These are phyloP conservation scores for Paramormyrops kingsleyae DNA, from an alignment of 2,113 vertebrate species.

Conservation along the genomic window DNA sequence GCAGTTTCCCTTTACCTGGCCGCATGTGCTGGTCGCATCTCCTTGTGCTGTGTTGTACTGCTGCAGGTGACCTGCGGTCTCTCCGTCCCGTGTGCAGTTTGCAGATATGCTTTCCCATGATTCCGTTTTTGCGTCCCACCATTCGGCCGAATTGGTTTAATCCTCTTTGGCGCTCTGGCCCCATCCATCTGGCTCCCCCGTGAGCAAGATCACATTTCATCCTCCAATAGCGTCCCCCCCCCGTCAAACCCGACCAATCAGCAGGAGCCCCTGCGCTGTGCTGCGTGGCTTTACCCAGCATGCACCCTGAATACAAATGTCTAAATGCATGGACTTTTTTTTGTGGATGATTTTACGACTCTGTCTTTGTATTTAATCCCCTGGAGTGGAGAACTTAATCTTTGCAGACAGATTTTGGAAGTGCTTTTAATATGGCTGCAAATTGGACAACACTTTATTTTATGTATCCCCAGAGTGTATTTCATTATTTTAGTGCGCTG, in stretches of 20 bases:
- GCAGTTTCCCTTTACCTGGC: neutral
- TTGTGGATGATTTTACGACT: slow-evolving; percentile 5
- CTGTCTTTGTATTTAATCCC: neutral
- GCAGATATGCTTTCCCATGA: slow-evolving; percentile 48
- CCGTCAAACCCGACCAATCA: neutral
- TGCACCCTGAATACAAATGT: neutral
- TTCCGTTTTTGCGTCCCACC: slow-evolving; percentile 45
- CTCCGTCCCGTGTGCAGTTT: slow-evolving; percentile 14
- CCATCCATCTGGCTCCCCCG: slow-evolving; percentile 58
- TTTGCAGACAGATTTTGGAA: neutral
- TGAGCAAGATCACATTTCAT: slow-evolving; percentile 27
- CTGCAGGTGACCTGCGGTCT: neutral
- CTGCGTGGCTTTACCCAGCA: neutral
- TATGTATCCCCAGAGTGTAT: neutral
- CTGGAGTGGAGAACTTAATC: neutral
- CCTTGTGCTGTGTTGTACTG: neutral
- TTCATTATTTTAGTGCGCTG: slow-evolving; percentile 3
- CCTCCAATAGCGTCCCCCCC: neutral
- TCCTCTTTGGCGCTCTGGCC: slow-evolving; percentile 63
- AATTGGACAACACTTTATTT: slow-evolving; percentile 10
- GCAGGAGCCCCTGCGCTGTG: neutral
- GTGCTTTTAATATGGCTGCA: slow-evolving; percentile 3
- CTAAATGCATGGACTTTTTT: slow-evolving; percentile 1
- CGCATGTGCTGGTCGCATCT: neutral
- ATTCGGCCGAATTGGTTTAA: slow-evolving; percentile 58